Percentiles rank a stretch among this genome's conserved stretches.
Conservation (phyloP, 2,797 vertebrate genomes). For the Sorex maritimensis region DNA sequence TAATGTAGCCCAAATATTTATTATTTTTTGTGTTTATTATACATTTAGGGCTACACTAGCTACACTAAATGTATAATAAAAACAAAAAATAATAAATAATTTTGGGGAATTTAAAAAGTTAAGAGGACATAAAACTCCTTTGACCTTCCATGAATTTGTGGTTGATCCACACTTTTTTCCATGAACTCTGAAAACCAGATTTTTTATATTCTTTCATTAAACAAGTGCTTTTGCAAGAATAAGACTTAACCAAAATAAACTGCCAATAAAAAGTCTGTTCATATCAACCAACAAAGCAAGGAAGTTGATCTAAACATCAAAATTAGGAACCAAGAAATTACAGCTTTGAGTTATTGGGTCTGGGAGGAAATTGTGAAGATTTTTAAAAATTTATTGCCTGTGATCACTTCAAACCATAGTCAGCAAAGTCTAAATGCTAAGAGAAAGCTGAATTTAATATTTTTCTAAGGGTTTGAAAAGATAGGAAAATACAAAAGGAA, state of each 20-base stretch:
- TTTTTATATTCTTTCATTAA: constrained; percentile 95
- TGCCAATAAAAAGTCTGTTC: constrained; percentile 87
- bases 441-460: not conserved
- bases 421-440: constrained; percentile 27
- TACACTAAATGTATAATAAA: constrained; percentile 91
- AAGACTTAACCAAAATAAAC: constrained; percentile 85
- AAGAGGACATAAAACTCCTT: constrained; percentile 91
- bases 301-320: constrained; percentile 66
- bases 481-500: not conserved
- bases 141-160: constrained; percentile 95
- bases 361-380: constrained; percentile 87
- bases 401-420: constrained; percentile 81
- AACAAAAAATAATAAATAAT: constrained; percentile 96
- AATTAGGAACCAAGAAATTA: constrained; percentile 85
- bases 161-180: constrained; percentile 94
- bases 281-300: not conserved
- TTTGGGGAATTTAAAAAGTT: constrained; percentile 91
- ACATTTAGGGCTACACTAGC: too few relatives aligned
- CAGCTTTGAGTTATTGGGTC: constrained; percentile 84
- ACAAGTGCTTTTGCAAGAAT: constrained; percentile 89
- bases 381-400: constrained; percentile 87
- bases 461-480: constrained; percentile 14
- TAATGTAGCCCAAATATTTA: too few relatives aligned
- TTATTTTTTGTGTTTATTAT: too few relatives aligned
- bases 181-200: constrained; percentile 95